A percentile compares a stretch with the other conserved stretches of the same genome.
Evolutionary conservation across 2,888 invertebrate genomes (phyloP).

Genomic region (Physocephala rufipes): DNA sequence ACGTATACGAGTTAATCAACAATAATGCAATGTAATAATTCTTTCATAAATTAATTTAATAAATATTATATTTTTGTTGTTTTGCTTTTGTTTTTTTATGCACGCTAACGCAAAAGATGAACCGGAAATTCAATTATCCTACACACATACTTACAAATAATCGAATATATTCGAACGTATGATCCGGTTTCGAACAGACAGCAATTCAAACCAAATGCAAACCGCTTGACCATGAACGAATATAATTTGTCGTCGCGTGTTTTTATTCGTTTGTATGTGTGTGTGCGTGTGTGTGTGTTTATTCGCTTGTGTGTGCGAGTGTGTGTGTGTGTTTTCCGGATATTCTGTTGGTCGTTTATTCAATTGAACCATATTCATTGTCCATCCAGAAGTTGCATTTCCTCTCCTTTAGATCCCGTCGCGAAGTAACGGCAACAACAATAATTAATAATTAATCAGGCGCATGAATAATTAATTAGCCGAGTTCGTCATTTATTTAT

Average conservation of each 20-base stretch:
- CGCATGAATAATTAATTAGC: constrained; percentile 32
- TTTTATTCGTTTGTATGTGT: too few relatives aligned
- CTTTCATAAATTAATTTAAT: constrained; percentile 14
- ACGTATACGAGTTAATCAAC: background rate
- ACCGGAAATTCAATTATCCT: constrained; percentile 23
- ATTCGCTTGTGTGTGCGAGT: too few relatives aligned
- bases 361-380: background rate
- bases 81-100: background rate
- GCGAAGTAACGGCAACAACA: background rate
- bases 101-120: too few relatives aligned
- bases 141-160: too few relatives aligned
- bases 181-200: background rate
- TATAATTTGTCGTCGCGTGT: too few relatives aligned
- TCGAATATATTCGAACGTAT: background rate
- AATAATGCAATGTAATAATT: too few relatives aligned
- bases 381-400: background rate
- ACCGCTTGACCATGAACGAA: too few relatives aligned
- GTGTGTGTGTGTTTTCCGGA: too few relatives aligned
- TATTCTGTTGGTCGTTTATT: too few relatives aligned
- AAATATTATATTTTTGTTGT: background rate
- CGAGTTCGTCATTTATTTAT: constrained; percentile 12
- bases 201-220: too few relatives aligned
- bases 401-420: background rate
- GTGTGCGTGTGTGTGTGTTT: too few relatives aligned
- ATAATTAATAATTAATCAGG: constrained; percentile 28